phyloP scores from a whole-genome alignment of 2,797 vertebrate species.

The Acropternis orthonyx region DNA sequence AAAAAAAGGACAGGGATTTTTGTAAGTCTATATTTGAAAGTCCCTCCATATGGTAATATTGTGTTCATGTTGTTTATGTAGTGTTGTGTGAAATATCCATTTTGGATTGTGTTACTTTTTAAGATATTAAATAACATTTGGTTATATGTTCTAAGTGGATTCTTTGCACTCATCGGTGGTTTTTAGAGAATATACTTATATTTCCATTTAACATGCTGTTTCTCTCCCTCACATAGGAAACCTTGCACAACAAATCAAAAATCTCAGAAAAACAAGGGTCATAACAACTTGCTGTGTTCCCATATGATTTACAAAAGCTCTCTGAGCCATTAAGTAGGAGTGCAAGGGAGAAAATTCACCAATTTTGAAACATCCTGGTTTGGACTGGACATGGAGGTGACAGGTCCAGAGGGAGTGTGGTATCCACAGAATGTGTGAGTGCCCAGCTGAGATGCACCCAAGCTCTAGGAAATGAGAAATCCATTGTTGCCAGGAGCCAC shows the following conservation, averaged over 20 bases:
- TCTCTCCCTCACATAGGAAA: neutral
- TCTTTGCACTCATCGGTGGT: constrained; percentile 67
- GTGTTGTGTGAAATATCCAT: constrained; percentile 94
- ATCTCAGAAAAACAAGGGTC: neutral
- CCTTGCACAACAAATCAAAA: neutral
- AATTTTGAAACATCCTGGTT: neutral
- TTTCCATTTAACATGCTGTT: neutral
- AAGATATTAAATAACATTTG: constrained; percentile 99
- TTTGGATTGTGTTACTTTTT: constrained; percentile 99
- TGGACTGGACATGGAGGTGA: rapidly evolving
- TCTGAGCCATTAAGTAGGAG: neutral
- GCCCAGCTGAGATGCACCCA: neutral
- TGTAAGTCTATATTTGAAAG: constrained; percentile 97
- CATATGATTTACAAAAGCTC: neutral
- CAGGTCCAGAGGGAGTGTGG: neutral
- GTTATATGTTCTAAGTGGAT: constrained; percentile 86
- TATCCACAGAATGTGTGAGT: neutral
- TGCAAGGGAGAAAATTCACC: neutral
- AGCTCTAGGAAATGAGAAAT: neutral
- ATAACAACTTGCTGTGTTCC: neutral
- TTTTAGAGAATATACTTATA: neutral
- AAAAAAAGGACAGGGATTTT: constrained; percentile 90
- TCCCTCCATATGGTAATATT: constrained; percentile 96
- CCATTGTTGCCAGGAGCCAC: neutral
- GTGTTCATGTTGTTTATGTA: constrained; percentile 96